These are phyloP conservation scores for Beris chalybata DNA, from an alignment of 2,888 invertebrate species.

Conservation along the genomic window DNA sequence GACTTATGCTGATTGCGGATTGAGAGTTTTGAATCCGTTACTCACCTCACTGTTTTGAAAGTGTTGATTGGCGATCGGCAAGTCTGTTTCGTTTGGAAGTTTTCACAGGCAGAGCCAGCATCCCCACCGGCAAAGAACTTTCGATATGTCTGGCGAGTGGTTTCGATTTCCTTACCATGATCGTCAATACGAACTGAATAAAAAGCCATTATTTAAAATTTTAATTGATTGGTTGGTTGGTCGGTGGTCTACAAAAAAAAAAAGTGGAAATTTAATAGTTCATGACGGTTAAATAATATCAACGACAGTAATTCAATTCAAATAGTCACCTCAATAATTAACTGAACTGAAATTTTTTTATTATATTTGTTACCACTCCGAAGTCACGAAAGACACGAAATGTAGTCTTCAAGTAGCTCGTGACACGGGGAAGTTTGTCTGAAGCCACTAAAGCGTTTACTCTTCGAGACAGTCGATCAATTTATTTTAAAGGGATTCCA, in stretches of 20 bases:
- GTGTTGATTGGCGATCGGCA: conserved; percentile 18
- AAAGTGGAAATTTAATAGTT: background rate
- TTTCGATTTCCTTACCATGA: conserved; percentile 42
- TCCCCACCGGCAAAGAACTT: conserved; percentile 17
- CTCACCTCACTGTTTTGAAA: conserved; percentile 32
- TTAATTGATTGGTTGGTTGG: background rate
- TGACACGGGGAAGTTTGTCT: no score
- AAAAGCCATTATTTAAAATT: conserved; percentile 43
- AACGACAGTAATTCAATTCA: background rate
- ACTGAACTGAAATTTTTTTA: background rate
- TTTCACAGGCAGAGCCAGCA: conserved; percentile 3
- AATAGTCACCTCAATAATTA: conserved; percentile 8
- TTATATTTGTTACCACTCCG: background rate
- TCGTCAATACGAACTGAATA: conserved; percentile 45
- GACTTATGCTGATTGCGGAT: no score
- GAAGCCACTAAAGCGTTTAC: no score
- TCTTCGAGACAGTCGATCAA: conserved; percentile 2
- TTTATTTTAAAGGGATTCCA: conserved; percentile 9
- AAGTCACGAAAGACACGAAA: background rate
- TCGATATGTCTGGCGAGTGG: conserved; percentile 30
- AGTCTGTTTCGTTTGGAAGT: conserved; percentile 7
- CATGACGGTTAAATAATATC: no score
- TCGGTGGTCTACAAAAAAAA: background rate
- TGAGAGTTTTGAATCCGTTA: no score
- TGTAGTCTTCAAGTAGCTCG: no score